A percentile compares a stretch with the other conserved stretches of the same genome.
These are phyloP conservation scores for Lasioglossum morio DNA, from an alignment of 2,888 invertebrate species.

Conservation along the genomic window DNA sequence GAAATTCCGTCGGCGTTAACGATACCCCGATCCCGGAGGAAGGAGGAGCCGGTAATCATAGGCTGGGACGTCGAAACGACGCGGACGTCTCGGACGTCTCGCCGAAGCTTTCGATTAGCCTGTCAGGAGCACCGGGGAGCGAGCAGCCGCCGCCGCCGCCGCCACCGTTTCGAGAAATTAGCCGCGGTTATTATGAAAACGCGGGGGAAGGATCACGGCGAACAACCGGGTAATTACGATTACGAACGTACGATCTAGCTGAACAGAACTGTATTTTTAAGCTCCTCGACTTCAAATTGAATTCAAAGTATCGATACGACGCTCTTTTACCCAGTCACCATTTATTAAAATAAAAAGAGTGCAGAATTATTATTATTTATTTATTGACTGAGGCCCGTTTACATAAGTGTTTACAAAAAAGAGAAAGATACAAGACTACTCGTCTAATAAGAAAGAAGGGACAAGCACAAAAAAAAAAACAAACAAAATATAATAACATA, in stretches of 20 bases:
- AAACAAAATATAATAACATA: too few species aligned
- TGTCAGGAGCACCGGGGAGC: constrained; percentile 25
- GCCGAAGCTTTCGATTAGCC: constrained; percentile 33
- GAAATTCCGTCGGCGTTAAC: constrained; percentile 47
- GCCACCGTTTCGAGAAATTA: constrained; percentile 47
- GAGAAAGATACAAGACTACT: too few species aligned
- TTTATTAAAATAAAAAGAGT: too few species aligned
- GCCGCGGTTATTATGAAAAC: constrained; percentile 34
- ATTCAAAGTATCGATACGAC: background rate
- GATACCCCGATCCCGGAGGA: constrained; percentile 20
- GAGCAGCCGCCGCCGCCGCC: background rate
- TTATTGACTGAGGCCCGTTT: too few species aligned
- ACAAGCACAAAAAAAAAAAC: too few species aligned
- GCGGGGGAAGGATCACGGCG: constrained; percentile 32
- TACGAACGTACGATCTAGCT: background rate
- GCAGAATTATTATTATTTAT: background rate
- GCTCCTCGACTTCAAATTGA: background rate
- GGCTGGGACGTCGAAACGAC: constrained; percentile 44
- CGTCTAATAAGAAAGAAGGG: too few species aligned
- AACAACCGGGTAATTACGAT: constrained; percentile 35
- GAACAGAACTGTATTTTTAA: background rate
- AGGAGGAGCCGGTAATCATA: constrained; percentile 38
- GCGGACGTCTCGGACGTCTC: background rate
- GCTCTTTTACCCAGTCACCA: background rate
- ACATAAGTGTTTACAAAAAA: too few species aligned